Percentiles rank a stretch among this genome's conserved stretches.
Evolutionary conservation across 2,113 vertebrate genomes (phyloP).

Genomic region (Grammomys dolichurus): DNA sequence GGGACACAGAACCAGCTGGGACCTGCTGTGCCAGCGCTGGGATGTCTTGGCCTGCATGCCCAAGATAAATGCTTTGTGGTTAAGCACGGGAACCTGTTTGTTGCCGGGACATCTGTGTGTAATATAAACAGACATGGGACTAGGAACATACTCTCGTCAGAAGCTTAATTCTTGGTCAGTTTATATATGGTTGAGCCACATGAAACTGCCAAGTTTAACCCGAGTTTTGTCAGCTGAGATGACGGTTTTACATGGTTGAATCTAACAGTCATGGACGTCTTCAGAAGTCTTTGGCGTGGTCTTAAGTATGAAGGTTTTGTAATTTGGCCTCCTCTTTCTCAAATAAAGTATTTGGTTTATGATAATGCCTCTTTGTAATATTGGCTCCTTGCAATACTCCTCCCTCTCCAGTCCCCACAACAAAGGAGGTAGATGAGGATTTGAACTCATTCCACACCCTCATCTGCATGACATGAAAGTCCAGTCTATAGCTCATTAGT

Average conservation of each 20-base stretch:
- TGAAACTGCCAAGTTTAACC: neutral
- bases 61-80: fast-evolving
- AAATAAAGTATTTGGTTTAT: conserved; percentile 77
- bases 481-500: neutral
- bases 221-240: neutral
- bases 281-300: neutral
- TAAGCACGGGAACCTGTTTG: conserved; percentile 24
- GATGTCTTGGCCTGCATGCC: fast-evolving
- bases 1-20: neutral
- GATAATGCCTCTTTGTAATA: neutral
- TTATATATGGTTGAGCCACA: neutral
- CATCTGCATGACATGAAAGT: neutral
- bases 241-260: neutral
- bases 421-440: neutral
- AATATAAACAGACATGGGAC: conserved; percentile 3
- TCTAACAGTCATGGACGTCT: neutral
- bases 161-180: neutral
- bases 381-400: neutral
- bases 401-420: fast-evolving
- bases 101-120: conserved; percentile 16
- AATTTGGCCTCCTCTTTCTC: conserved; percentile 56
- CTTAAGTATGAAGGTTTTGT: conserved; percentile 49
- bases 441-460: neutral
- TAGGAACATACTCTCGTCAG: neutral
- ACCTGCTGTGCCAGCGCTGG: neutral